Evolutionary conservation across 2,797 vertebrate species (phyloP).

Genomic region (Cyclopterus lumpus): DNA sequence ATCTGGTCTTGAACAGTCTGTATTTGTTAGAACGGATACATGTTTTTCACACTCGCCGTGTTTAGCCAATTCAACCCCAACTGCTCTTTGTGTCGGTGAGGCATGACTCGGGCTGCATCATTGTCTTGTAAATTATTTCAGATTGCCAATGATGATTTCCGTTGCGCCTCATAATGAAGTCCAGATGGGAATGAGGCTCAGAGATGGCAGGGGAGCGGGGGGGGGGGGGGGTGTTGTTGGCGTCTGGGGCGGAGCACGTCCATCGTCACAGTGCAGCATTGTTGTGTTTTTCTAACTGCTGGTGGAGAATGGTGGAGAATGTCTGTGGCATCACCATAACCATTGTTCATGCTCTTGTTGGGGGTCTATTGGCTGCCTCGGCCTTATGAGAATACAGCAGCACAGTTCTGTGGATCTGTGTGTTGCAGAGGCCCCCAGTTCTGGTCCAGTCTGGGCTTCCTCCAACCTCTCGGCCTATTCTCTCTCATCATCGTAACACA

Average conservation of each 20-base stretch:
- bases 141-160: constrained; percentile 68
- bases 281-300: constrained; percentile 49
- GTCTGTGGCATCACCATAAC: constrained; percentile 55
- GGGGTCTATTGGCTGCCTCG: constrained; percentile 18
- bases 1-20: not conserved
- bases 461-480: constrained; percentile 33
- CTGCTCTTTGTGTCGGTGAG: constrained; percentile 42
- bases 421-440: constrained; percentile 51
- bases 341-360: constrained; percentile 48
- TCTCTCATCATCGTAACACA: constrained; percentile 11
- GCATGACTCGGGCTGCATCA: constrained; percentile 48
- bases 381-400: constrained; percentile 20
- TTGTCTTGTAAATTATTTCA: constrained; percentile 66
- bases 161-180: constrained; percentile 71
- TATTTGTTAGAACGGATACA: not conserved
- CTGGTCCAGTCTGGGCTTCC: constrained; percentile 27
- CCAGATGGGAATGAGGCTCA: constrained; percentile 63
- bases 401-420: constrained; percentile 10
- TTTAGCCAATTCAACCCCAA: constrained; percentile 1
- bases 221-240: constrained; percentile 48
- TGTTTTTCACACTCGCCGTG: constrained; percentile 4
- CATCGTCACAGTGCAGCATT: constrained; percentile 50
- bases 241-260: constrained; percentile 61
- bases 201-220: constrained; percentile 13
- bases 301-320: constrained; percentile 49